Conservation (phyloP, 2,888 invertebrate genomes). For the Leistus spinibarbis region DNA sequence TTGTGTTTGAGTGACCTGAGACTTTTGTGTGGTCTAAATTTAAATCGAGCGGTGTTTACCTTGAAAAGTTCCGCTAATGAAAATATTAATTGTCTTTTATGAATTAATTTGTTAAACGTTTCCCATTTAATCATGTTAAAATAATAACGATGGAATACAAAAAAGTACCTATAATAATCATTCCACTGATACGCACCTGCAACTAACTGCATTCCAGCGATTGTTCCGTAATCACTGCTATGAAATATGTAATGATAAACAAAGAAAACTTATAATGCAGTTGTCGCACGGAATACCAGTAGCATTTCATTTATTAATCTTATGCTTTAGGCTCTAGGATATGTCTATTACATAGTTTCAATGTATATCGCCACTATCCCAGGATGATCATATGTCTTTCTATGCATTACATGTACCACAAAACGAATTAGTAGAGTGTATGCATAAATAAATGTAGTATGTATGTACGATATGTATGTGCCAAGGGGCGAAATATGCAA, state of each 20-base stretch:
- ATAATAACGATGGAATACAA: neutral
- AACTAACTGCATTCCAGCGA: neutral
- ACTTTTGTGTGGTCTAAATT: constrained; percentile 33
- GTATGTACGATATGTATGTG: too few species aligned
- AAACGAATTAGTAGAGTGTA: too few species aligned
- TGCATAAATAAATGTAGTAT: constrained; percentile 28
- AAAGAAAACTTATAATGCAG: neutral
- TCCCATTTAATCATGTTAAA: neutral
- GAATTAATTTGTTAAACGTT: neutral
- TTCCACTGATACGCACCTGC: neutral
- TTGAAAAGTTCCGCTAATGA: neutral
- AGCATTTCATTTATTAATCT: neutral
- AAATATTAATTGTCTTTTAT: neutral
- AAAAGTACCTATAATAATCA: neutral
- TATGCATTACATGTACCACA: too few species aligned
- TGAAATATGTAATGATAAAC: neutral
- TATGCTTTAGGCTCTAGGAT: neutral
- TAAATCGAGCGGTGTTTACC: neutral
- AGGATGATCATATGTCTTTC: too few species aligned
- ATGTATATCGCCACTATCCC: too few species aligned
- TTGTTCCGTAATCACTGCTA: neutral
- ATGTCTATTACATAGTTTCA: too few species aligned
- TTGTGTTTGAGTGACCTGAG: constrained; percentile 9
- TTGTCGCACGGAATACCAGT: neutral
- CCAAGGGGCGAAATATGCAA: neutral